These are phyloP conservation scores for Poeciliopsis turrubarensis DNA, from an alignment of 2,113 vertebrate genomes.

Conservation along the genomic window DNA sequence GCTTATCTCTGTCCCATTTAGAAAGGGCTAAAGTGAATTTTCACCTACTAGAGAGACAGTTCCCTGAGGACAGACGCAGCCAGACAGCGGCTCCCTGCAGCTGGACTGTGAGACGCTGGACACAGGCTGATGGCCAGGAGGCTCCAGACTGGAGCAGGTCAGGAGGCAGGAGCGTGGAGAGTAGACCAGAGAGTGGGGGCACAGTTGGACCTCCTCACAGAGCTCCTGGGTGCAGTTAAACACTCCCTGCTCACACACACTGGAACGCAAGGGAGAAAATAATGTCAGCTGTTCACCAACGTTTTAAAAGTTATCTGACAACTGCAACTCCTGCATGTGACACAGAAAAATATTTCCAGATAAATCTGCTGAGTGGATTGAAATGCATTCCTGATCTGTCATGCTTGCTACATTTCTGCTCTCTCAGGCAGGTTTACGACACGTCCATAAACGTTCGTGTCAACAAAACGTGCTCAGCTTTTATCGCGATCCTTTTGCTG, in stretches of 20 bases:
- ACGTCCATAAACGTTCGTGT: neutral
- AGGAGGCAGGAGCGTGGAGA: slow-evolving; percentile 83
- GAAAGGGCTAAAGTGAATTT: neutral
- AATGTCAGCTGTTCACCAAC: neutral
- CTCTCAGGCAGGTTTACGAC: neutral
- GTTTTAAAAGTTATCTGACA: neutral
- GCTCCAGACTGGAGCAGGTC: slow-evolving; percentile 81
- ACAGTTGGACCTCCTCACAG: slow-evolving; percentile 77
- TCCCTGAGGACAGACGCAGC: slow-evolving; percentile 87
- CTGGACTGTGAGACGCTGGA: slow-evolving; percentile 18
- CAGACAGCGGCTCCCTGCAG: slow-evolving; percentile 77
- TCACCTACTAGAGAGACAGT: slow-evolving; percentile 83
- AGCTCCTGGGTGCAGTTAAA: slow-evolving; percentile 82
- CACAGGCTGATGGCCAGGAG: slow-evolving; percentile 53
- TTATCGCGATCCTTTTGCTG: neutral
- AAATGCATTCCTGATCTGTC: neutral
- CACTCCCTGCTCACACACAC: slow-evolving; percentile 77
- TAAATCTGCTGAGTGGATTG: too few relatives aligned
- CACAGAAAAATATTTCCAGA: neutral
- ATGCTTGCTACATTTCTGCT: neutral
- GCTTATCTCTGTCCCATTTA: neutral
- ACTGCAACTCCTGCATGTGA: neutral
- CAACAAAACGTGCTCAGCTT: neutral
- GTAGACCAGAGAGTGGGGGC: slow-evolving; percentile 82
- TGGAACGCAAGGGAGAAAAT: slow-evolving; percentile 39